Base-by-base conservation (phyloP, 2,888 invertebrate species). In the Hypselothyrea guttata region DNA sequence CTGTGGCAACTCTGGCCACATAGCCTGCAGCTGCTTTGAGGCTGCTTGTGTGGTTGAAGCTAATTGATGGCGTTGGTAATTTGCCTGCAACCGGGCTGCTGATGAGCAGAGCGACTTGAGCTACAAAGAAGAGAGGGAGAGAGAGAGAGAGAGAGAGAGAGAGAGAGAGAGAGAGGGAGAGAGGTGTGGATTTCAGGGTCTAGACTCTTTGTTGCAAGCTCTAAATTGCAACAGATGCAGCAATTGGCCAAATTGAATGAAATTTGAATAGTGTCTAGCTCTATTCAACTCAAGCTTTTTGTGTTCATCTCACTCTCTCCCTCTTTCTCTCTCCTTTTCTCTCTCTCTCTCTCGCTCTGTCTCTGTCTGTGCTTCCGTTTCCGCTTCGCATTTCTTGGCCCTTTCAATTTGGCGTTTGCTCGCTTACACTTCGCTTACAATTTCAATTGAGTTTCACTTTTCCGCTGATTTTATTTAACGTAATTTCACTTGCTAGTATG, bases 11-110 rank as follows among this genome's bases (percentile, higher is more conserved):
- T 4, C 22, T 22, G 22, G 22, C 30, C 30, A 30, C 7, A 7
- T 30, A 2, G 30, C 30, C 22, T 22, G 5, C 3, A 22, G 22
- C 22, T 22, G 22, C 22, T 22, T 12, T 15, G 33, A 38, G 48
- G 31, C 35, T 18, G 37, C 13, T 9, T 27, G 28, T 49, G 57
- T 31, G 51, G 34, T 55, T 18, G 13, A 4, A 40, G 47, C 60
- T 81, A 84, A 77, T 73, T 83, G 76, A 83, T 83, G 76, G 69
- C 62, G 45, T 51, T 64, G 58, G 72, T 83, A 83, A 76, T 83
- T 79, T 83, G 79, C 59, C 51, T 13, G 22, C 15, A 27, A 12
- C 54, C 40, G 37, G 37, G 27, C 27, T 51, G 65, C 27, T 51
- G 65, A 54, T 44, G 59, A 55, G 44, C 37, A 30, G n/a, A 53